Conservation (phyloP, 2,797 vertebrate species). For the Scyliorhinus canicula region DNA sequence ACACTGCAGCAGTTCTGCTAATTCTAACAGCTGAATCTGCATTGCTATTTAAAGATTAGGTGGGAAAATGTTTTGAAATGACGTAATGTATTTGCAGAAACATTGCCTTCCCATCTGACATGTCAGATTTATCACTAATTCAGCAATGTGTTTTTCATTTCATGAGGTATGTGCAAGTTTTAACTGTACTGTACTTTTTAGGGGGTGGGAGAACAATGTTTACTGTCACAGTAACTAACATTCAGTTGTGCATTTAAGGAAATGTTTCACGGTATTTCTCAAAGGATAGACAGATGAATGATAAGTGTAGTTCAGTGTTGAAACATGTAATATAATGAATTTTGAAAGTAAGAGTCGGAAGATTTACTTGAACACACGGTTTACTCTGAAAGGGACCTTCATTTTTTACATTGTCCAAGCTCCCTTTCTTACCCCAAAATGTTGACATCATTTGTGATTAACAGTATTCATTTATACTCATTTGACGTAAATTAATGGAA, state of each 20-base stretch:
- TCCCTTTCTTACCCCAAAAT: no score
- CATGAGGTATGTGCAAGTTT: background rate
- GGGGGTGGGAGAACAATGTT: background rate
- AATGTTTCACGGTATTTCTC: background rate
- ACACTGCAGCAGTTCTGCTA: conserved; percentile 19
- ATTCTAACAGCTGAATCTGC: background rate
- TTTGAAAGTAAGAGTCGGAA: background rate
- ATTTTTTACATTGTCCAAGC: background rate
- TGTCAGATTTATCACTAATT: background rate
- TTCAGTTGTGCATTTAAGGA: background rate
- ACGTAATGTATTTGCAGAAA: conserved; percentile 3
- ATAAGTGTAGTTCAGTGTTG: background rate
- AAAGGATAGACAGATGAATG: background rate
- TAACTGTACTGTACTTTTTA: background rate
- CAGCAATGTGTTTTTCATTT: background rate
- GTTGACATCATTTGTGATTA: no score
- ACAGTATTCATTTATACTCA: no score
- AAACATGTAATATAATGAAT: background rate
- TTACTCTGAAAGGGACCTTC: background rate
- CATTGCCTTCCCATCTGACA: background rate
- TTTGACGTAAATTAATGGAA: no score
- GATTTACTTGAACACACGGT: background rate
- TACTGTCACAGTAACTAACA: background rate
- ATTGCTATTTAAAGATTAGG: conserved; percentile 33
- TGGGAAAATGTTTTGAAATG: conserved; percentile 14